Base-by-base conservation (phyloP, 2,113 vertebrate species). In the Phalacrocorax brasilianus region DNA sequence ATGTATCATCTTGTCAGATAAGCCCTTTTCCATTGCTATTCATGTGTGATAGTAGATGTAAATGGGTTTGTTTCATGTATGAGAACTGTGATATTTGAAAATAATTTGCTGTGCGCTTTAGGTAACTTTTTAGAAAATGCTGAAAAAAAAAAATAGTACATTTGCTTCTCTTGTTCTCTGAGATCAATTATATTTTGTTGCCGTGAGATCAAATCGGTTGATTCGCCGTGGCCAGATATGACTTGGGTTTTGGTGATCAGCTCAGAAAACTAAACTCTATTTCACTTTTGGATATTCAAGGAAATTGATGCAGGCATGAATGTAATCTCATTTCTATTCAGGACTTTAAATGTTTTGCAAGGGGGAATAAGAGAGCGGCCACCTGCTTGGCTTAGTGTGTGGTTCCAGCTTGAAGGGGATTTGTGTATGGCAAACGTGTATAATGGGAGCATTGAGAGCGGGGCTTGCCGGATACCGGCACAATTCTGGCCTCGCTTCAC, bases 311-410 rank as follows among this genome's bases (percentile, higher is more conserved):
- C 72, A 80, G 50, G 83, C 91, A 88, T 56, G 66, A 65, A 19
- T 33, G 72, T 35, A 50, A 24, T 85, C 83, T 85, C 76, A 18
- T 68, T 92, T 85, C 58, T 56, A 35, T 88, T 74, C 61, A 28
- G 53, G 52, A 26, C 16, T 80, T 53, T 8, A 65, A 33, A 3
- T 14, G 33, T 80, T 88, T 53, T 50, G 38, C 52, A 8, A 24
- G 68, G 76, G 62, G 33, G 23, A 45, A 55, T 19, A 33, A 88
- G 88, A 77, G 19, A 27, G 61, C 0, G 3, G 87, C 87, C 96
- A 94, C 95, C 95, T 96, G 95, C 91, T 89, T 75, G 89, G 91
- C 30, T 4, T 11, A 2, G 67, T 50, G 78, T 73, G 93, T 70
- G 85, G 58, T 33, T 95, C 22, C 78, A 85, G 82, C 62, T 15